phyloP scores from a whole-genome alignment of 2,113 vertebrate genomes.

The Nesogale talazaci region DNA sequence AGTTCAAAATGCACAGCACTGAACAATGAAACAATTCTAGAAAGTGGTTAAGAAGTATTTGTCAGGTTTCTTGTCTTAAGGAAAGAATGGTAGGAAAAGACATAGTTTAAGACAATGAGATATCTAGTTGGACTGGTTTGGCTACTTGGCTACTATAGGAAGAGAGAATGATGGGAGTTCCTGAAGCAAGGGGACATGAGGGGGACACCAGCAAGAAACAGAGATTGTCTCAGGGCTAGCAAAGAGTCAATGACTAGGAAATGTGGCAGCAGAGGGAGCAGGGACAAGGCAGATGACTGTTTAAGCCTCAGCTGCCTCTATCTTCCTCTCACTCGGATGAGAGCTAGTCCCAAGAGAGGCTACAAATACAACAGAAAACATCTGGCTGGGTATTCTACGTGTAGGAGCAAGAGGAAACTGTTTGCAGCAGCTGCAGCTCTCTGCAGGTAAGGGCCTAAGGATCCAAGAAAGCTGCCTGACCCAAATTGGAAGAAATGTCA shows the following conservation, averaged over 20 bases:
- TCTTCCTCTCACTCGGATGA: conserved; percentile 67
- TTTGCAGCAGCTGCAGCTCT: conserved; percentile 66
- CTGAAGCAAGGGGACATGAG: background rate
- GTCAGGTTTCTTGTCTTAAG: background rate
- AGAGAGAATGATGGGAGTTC: background rate
- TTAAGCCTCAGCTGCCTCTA: conserved; percentile 76
- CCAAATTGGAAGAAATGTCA: background rate
- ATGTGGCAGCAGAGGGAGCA: background rate
- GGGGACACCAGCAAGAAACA: background rate
- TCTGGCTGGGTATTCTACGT: conserved; percentile 67
- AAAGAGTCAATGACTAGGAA: conserved; percentile 10
- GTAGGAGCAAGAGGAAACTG: conserved; percentile 26
- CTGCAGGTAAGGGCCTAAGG: conserved; percentile 63
- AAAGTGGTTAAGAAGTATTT: background rate
- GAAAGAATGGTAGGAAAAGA: background rate
- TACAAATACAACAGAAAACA: conserved; percentile 75
- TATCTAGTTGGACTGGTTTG: background rate
- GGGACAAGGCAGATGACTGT: conserved; percentile 64
- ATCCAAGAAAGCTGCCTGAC: background rate
- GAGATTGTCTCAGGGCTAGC: background rate
- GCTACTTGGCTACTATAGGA: background rate
- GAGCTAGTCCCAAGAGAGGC: conserved; percentile 72
- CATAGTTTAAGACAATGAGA: background rate
- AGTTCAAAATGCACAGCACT: background rate
- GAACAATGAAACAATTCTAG: background rate